phyloP scores from a whole-genome alignment of 2,113 vertebrate genomes.

The Alosa alosa region DNA sequence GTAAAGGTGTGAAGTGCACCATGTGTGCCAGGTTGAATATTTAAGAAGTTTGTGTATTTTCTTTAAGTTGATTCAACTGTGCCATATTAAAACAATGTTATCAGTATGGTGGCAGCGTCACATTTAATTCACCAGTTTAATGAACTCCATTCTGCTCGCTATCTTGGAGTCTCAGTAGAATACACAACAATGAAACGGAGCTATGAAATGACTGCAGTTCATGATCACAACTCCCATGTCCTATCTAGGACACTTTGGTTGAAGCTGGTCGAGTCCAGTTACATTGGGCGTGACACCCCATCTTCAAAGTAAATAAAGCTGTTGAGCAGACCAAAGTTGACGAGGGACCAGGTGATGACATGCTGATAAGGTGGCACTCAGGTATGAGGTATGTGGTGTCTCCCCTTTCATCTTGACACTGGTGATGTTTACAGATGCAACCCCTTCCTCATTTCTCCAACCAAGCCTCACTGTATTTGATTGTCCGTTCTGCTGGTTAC shows the following conservation, averaged over 20 bases:
- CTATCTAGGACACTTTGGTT: neutral
- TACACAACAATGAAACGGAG: neutral
- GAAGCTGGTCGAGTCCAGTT: neutral
- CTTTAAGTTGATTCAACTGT: neutral
- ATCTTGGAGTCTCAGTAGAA: constrained; percentile 6
- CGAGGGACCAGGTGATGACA: neutral
- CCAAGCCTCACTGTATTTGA: neutral
- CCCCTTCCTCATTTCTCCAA: neutral
- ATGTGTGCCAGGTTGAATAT: neutral
- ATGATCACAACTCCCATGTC: neutral
- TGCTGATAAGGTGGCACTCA: neutral
- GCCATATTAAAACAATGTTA: neutral
- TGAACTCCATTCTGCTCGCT: constrained; percentile 34
- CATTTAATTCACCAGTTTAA: constrained; percentile 49
- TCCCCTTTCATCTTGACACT: neutral
- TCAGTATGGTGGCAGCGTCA: constrained; percentile 31
- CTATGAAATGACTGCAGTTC: constrained; percentile 4
- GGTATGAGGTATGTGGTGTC: neutral
- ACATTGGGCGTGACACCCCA: neutral
- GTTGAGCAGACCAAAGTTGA: neutral
- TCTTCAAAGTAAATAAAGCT: neutral
- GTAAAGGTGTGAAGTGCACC: neutral
- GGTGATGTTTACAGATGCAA: neutral
- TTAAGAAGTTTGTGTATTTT: constrained; percentile 12
- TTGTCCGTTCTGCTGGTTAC: neutral